Evolutionary conservation across 2,797 vertebrate genomes (phyloP), one percentile per base, ranked within the genome.

Genomic region (Cichlasoma orientale): DNA sequence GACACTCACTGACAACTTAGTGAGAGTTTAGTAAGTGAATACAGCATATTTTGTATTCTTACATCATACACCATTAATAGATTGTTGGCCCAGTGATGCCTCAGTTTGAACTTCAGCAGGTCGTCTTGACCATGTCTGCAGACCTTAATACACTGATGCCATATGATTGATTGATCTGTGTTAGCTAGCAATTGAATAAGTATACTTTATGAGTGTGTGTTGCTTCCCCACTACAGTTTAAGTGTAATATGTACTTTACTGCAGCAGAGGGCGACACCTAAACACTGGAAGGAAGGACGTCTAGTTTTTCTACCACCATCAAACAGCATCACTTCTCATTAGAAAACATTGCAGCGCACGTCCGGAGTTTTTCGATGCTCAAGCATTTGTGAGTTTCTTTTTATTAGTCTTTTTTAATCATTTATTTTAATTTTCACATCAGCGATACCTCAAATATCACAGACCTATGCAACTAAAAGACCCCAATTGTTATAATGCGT

Each of bases 201-300:
- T 4, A 44, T n/a, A 41, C 13, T 13, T 36, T 14, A 12, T 41
- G 38, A 41, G 38, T 14, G 38, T 41, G 4, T 14, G 38, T 41
- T 13, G 38, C 12, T 41, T 13, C 4, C 3, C 0, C 8, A 52
- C 1, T 5, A 23, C 7, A 61, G 1, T 27, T 23, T 6, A 55
- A 3, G 27, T 84, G 79, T 82, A 86, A 59, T 69, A 25, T 1
- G 53, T 5, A 12, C 2, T 23, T 78, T 79, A 0, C 5, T 41
- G 7, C 92, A 91, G 77, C 72, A 93, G 91, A 63, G 77, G 85
- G 88, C 57, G 75, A 56, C 82, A 77, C 57, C 1, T 54, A 14
- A 74, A 77, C 81, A 84, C 14, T 21, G 2, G 74, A 68, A 41
- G 12, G 12, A 38, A 1, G 44, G 50, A 38, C 33, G 18, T 19